Percentiles rank a stretch among this genome's conserved stretches.
Conservation (phyloP, 2,888 invertebrate species). For the Leucania comma region DNA sequence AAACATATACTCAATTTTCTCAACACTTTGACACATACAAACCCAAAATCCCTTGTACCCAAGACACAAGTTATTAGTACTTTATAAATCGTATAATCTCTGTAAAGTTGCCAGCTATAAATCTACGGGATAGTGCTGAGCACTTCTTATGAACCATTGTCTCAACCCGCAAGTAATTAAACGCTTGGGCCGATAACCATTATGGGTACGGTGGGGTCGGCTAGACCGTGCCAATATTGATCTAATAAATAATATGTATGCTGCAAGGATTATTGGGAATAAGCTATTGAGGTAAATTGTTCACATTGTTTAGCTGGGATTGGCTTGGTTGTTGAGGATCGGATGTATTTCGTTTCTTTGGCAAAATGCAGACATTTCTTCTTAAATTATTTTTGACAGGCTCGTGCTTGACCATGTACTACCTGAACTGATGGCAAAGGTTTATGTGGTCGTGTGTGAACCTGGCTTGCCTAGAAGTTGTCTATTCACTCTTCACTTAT, state of each 20-base stretch:
- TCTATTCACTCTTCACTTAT: no score
- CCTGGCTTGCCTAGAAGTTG: no score
- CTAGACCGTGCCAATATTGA: slow-evolving; percentile 87
- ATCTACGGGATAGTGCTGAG: slow-evolving; percentile 85
- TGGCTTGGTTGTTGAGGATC: slow-evolving; percentile 8
- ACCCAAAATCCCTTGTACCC: slow-evolving; percentile 52
- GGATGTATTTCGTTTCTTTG: neutral
- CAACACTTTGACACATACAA: slow-evolving; percentile 1
- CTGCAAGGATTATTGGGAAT: slow-evolving; percentile 81
- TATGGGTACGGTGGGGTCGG: slow-evolving; percentile 73
- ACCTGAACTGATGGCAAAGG: no score
- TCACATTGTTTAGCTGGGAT: slow-evolving; percentile 61
- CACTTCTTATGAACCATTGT: slow-evolving; percentile 90
- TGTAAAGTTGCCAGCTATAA: slow-evolving; percentile 83
- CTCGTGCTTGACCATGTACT: no score
- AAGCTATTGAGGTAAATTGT: slow-evolving; percentile 77
- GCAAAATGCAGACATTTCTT: neutral
- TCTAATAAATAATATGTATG: slow-evolving; percentile 87
- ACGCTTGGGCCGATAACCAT: slow-evolving; percentile 84
- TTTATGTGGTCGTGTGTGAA: no score
- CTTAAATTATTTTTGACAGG: neutral
- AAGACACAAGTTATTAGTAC: slow-evolving; percentile 75
- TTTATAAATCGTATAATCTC: slow-evolving; percentile 84
- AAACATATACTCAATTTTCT: neutral
- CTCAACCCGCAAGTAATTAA: slow-evolving; percentile 87